These are phyloP conservation scores for Melanotus villosus DNA, from an alignment of 2,888 invertebrate species.

Conservation along the genomic window DNA sequence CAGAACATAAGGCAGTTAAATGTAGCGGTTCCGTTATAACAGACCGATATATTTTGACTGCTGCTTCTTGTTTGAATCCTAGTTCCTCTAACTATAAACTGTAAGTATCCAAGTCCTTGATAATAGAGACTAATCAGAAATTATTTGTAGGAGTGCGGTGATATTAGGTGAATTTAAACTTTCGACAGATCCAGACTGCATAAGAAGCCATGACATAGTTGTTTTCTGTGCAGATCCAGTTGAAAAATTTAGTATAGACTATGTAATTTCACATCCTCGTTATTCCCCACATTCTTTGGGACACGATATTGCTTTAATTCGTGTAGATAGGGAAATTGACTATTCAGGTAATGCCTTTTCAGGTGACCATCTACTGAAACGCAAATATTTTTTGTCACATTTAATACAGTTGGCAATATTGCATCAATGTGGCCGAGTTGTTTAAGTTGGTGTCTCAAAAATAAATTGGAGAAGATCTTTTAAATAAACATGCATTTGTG, in stretches of 20 bases:
- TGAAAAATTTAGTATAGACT: constrained; percentile 63
- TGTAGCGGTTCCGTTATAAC: constrained; percentile 69
- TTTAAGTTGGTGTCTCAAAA: too few species aligned
- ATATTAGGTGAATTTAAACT: constrained; percentile 70
- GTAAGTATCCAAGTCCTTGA: neutral
- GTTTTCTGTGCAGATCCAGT: constrained; percentile 65
- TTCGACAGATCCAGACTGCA: constrained; percentile 66
- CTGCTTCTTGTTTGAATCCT: constrained; percentile 66
- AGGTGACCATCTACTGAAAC: too few species aligned
- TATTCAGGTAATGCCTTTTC: constrained; percentile 67
- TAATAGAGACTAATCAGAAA: neutral
- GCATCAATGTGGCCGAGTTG: too few species aligned
- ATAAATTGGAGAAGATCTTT: too few species aligned
- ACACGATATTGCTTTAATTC: constrained; percentile 67
- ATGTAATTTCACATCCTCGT: constrained; percentile 61
- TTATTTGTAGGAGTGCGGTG: constrained; percentile 56
- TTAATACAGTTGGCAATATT: too few species aligned
- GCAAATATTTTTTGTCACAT: too few species aligned
- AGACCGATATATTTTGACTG: constrained; percentile 67
- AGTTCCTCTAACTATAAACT: neutral
- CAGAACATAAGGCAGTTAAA: constrained; percentile 31
- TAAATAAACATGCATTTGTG: too few species aligned
- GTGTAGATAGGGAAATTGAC: constrained; percentile 66
- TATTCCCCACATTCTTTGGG: constrained; percentile 59
- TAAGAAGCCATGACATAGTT: constrained; percentile 38